These are phyloP conservation scores for Rhinatrema bivittatum DNA, from an alignment of 2,797 vertebrate species.

Conservation along the genomic window DNA sequence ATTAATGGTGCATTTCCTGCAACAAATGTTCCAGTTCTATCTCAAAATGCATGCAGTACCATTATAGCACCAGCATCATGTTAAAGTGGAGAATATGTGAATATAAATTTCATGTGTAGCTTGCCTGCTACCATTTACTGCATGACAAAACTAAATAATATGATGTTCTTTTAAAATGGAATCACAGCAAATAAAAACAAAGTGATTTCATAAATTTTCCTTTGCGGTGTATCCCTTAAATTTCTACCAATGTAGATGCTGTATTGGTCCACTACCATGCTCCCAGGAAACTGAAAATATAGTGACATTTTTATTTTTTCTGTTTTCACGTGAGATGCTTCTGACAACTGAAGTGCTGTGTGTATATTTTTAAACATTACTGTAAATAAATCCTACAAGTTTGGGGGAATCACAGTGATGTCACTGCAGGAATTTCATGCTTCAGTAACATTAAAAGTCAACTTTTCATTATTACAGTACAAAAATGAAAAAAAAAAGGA, in stretches of 20 bases:
- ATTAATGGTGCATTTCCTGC: conserved; percentile 59
- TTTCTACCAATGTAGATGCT: neutral
- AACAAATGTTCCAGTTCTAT: conserved; percentile 49
- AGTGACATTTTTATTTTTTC: no score
- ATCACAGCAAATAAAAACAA: conserved; percentile 85
- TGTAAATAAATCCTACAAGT: no score
- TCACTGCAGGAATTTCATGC: no score
- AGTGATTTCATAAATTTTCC: conserved; percentile 71
- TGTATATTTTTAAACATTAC: no score
- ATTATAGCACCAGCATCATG: conserved; percentile 54
- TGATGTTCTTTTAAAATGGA: conserved; percentile 81
- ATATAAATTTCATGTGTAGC: conserved; percentile 68
- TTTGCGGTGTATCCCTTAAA: conserved; percentile 2
- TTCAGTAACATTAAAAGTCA: no score
- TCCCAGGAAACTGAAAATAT: no score
- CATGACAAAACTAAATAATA: conserved; percentile 76
- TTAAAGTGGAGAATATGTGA: conserved; percentile 60
- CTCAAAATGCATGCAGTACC: conserved; percentile 71
- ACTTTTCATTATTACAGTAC: no score
- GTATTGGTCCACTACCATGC: neutral
- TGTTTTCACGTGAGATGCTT: no score
- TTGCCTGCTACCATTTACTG: conserved; percentile 75
- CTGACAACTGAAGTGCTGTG: no score
- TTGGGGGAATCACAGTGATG: no score
- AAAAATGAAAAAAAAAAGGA: no score